A percentile compares a stretch with the other conserved stretches of the same genome.
phyloP scores from a whole-genome alignment of 2,888 invertebrate genomes.

The Noctua comes region DNA sequence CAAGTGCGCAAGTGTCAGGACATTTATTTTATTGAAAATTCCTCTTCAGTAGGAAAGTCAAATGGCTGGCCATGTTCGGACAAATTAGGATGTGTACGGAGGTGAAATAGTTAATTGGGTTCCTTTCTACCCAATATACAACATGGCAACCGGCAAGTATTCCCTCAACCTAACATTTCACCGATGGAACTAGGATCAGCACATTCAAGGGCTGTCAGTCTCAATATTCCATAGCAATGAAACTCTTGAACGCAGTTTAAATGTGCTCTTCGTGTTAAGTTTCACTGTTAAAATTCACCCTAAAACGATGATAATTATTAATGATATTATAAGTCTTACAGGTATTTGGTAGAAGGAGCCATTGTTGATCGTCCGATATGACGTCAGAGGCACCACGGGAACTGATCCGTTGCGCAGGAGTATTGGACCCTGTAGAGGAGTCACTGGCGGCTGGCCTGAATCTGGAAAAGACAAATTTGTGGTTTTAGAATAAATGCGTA shows the following conservation, averaged over 20 bases:
- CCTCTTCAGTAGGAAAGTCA: not conserved
- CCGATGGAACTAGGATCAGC: not conserved
- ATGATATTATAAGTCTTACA: constrained; percentile 89
- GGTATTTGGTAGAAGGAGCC: constrained; percentile 97
- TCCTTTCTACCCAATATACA: not conserved
- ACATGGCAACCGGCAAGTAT: not conserved
- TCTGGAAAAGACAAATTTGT: constrained; percentile 74
- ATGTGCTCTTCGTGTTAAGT: not conserved
- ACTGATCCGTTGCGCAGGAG: constrained; percentile 95
- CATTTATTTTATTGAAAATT: not conserved
- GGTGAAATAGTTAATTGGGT: not conserved
- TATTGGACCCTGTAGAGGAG: constrained; percentile 97
- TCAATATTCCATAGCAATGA: not conserved
- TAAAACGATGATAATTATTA: not conserved
- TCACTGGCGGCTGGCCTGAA: constrained; percentile 91
- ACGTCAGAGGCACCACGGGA: constrained; percentile 96
- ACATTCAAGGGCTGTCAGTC: not conserved
- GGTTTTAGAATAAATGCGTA: not conserved
- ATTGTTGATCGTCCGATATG: constrained; percentile 96
- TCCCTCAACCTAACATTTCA: not conserved
- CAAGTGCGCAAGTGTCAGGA: too few species aligned
- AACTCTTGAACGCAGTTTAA: not conserved
- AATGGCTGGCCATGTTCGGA: not conserved
- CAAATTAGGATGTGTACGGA: not conserved
- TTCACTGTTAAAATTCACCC: not conserved